Conservation (phyloP, 2,888 invertebrate species). For the Chorisops tibialis region DNA sequence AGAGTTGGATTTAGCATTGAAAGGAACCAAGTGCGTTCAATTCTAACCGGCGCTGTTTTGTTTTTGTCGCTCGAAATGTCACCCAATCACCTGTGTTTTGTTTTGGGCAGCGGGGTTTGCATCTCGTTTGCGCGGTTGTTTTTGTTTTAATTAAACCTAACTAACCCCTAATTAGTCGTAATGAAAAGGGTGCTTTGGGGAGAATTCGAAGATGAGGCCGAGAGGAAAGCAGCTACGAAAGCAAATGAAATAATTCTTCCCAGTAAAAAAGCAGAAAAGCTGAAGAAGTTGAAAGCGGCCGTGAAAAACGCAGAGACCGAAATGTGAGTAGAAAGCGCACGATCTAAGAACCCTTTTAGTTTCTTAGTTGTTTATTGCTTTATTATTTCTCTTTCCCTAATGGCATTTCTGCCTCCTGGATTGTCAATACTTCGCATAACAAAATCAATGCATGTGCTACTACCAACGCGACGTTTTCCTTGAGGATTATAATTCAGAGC, state of each 20-base stretch:
- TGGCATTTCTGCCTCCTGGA: too few species aligned
- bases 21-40: too few species aligned
- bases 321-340: conserved; percentile 5
- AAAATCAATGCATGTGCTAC: too few species aligned
- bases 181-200: conserved; percentile 39
- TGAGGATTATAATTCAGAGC: too few species aligned
- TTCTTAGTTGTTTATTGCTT: neutral
- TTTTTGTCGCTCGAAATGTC: neutral
- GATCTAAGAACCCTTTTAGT: neutral
- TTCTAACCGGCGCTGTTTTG: neutral
- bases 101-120: neutral
- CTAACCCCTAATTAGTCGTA: neutral
- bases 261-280: conserved; percentile 14
- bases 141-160: neutral
- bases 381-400: too few species aligned
- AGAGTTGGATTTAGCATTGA: too few species aligned
- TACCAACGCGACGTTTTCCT: too few species aligned
- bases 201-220: conserved; percentile 32
- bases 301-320: neutral
- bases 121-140: too few species aligned
- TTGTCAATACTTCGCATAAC: too few species aligned
- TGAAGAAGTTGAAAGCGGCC: conserved; percentile 5
- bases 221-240: conserved; percentile 30
- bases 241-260: conserved; percentile 26
- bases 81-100: neutral